Percentiles rank a stretch among this genome's conserved stretches.
phyloP scores from a whole-genome alignment of 2,113 vertebrate genomes.

The Amphilophus citrinellus region DNA sequence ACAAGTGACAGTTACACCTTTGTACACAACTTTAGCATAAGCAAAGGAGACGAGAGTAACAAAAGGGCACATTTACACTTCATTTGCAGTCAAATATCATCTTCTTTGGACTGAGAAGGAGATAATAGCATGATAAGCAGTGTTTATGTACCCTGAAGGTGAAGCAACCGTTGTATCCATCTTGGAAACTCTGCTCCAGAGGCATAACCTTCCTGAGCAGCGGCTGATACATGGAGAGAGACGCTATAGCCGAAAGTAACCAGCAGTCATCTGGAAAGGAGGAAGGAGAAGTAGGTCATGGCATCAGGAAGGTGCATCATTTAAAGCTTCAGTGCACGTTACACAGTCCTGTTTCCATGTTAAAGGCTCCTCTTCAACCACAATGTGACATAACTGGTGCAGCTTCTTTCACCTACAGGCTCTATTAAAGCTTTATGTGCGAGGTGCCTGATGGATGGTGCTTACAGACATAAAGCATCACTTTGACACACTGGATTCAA shows the following conservation, averaged over 20 bases:
- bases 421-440: neutral
- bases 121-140: neutral
- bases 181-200: constrained; percentile 72
- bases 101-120: too few relatives aligned
- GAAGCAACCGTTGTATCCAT: constrained; percentile 79
- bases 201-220: constrained; percentile 81
- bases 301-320: neutral
- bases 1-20: neutral
- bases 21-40: neutral
- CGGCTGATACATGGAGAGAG: constrained; percentile 68
- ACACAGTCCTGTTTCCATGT: neutral
- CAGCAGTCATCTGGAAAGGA: constrained; percentile 82
- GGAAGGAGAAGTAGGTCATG: neutral
- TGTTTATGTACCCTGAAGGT: constrained; percentile 73
- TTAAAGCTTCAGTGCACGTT: neutral
- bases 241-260: constrained; percentile 82
- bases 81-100: neutral
- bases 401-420: neutral
- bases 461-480: too few relatives aligned
- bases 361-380: neutral
- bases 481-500: neutral
- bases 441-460: neutral
- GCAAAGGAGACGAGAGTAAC: neutral
- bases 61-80: neutral
- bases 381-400: neutral